Base-by-base conservation (phyloP, 2,888 invertebrate genomes). In the Tenthredo mesomela region DNA sequence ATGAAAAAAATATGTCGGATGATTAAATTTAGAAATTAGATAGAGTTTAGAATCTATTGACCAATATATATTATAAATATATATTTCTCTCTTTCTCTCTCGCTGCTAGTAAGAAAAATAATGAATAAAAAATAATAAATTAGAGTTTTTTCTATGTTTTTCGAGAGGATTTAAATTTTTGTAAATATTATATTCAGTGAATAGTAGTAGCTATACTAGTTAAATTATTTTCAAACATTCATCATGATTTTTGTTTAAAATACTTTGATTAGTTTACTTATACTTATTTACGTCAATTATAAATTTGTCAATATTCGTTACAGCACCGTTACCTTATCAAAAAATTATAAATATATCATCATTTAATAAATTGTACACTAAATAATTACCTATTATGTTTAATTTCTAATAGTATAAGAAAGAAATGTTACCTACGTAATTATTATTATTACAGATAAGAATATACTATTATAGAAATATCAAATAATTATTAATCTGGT, bases 391-490 rank as follows among this genome's bases (percentile, higher is more conserved):
- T 47, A 54, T 71, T 75, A 75, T 10, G 40, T 71, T 73, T 37
- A 37, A 75, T 84, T 47, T 65, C 37, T 12, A 12, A 75, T 50
- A 54, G 47, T 18, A 29, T 50, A 71, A 67, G 47, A 71, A 73
- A 47, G 37, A 29, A 47, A 73, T 84, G 71, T 84, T 71, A 75
- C 73, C 58, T 73, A 61, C 54, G 75, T 65, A 84, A 65, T 75
- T 61, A 84, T 84, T 84, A 84, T 61, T 58, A 25, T 18, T 18
- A 29, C 65, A 21, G n/a, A 37, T 67, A 73, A 37, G 37, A 80
- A 80, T 65, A 61, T 80, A 33, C 33, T 33, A 54, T 58, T 58
- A 37, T 58, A 61, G 40, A 80, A 40, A 40, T 80, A 61, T 80
- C 40, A 61, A 61, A 80, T 80, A 37, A 80, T 80, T 61, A 61